Percentiles rank a stretch among this genome's conserved stretches.
Evolutionary conservation across 2,113 vertebrate genomes (phyloP).

Genomic region (Pipa parva): DNA sequence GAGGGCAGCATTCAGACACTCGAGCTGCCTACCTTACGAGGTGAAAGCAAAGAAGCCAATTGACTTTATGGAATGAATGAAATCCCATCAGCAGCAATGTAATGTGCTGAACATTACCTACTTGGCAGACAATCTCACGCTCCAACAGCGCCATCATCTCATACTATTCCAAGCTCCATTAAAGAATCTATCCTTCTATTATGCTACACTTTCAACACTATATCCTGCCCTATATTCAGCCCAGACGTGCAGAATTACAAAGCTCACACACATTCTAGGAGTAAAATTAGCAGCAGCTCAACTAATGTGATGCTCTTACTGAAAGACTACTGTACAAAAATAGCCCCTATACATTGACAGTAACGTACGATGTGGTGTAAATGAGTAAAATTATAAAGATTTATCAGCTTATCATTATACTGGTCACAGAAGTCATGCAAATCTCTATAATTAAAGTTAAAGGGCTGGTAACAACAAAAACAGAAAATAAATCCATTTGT

Average conservation of each 20-base stretch:
- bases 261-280: background rate
- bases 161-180: conserved; percentile 13
- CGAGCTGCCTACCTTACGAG: conserved; percentile 16
- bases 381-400: too few species aligned
- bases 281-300: background rate
- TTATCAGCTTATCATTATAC: too few species aligned
- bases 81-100: conserved; percentile 19
- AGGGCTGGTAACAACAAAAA: too few species aligned
- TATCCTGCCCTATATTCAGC: background rate
- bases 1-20: background rate
- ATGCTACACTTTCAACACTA: conserved; percentile 4
- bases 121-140: conserved; percentile 15
- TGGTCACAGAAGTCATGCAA: too few species aligned
- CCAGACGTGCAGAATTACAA: conserved; percentile 1
- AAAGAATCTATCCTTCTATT: conserved; percentile 13
- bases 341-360: too few species aligned
- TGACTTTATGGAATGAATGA: conserved; percentile 23
- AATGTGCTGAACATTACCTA: conserved; percentile 28
- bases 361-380: too few species aligned
- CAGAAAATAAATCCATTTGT: too few species aligned
- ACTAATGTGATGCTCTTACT: too few species aligned
- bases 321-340: too few species aligned
- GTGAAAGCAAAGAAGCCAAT: conserved; percentile 20
- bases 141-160: conserved; percentile 14
- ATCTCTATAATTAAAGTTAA: conserved; percentile 3